Evolutionary conservation across 2,113 vertebrate species (phyloP), one percentile per base, ranked within the genome.

Genomic region (Embiotoca jacksoni): DNA sequence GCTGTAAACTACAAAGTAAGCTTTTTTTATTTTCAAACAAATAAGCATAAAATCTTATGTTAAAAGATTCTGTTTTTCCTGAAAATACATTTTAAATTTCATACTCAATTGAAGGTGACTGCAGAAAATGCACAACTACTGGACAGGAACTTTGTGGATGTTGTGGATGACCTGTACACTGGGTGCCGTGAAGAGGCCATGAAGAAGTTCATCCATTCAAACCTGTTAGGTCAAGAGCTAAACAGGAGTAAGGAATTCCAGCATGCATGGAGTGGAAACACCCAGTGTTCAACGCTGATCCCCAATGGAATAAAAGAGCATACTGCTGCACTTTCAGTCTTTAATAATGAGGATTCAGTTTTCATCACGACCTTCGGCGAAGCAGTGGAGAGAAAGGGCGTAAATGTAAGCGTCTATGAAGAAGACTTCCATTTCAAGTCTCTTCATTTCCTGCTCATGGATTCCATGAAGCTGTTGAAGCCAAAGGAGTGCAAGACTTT

Each of bases 361-460:
- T 92, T 93, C 46, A 10, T 1, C 6, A 1, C 41, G 0, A 3
- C 0, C 0, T 87, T 95, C 9, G 82, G 88, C 13, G 0, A n/a
- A 0, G 50, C 32, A 1, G 79, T 93, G 41, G 4, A 82, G n/a
- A 82, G 5, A 1, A 15, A 39, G 60, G 89, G 91, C 3, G 47
- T 0, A 4, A 91, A 91, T 33, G 11, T 0, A 0, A 81, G 32
- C 36, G 76, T 35, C 2, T 94, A 94, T 44, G 60, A 70, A 47
- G 10, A 78, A 0, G 0, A 81, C 1, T 94, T 94, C 81, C 62
- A 71, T 30, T 94, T 89, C 72, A 95, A 94, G 81, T 84, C 92
- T 33, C 57, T 95, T 37, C 89, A 94, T 66, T 95, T 94, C 64
- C 83, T 95, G 33, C 81, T 95, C 3, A 91, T 77, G 77, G 92